phyloP scores from a whole-genome alignment of 2,113 vertebrate species.

The Ptyas mucosa region DNA sequence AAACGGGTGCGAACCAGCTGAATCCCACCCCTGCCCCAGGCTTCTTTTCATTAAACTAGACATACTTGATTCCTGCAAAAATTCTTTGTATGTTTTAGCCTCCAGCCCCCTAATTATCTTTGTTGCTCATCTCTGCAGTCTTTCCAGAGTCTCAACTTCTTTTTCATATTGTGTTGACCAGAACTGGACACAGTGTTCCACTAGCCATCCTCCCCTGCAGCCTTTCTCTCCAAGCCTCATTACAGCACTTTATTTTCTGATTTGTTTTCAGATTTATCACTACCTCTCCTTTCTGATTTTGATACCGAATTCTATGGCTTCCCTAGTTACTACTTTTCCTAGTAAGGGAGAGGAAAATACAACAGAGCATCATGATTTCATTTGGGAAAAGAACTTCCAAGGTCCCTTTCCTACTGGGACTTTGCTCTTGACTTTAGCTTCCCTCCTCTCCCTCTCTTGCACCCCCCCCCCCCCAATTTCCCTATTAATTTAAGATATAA shows the following conservation, averaged over 20 bases:
- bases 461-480: not conserved
- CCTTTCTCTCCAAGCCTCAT: not conserved
- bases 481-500: not conserved
- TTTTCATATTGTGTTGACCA: not conserved
- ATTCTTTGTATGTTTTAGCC: not conserved
- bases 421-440: not conserved
- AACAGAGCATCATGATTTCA: not conserved
- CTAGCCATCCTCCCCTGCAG: not conserved
- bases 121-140: not conserved
- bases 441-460: not conserved
- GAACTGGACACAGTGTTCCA: not conserved
- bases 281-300: not conserved
- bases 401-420: not conserved
- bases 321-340: too few species aligned
- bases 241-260: not conserved
- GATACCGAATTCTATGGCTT: not conserved
- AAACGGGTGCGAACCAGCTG: too few species aligned
- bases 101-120: not conserved
- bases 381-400: not conserved
- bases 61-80: not conserved
- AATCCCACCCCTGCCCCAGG: too few species aligned
- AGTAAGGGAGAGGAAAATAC: not conserved
- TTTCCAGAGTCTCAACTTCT: not conserved
- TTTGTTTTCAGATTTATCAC: not conserved
- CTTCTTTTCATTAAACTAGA: not conserved